Base-by-base conservation (phyloP, 2,888 invertebrate species). In the Leptinotarsa haldemani region DNA sequence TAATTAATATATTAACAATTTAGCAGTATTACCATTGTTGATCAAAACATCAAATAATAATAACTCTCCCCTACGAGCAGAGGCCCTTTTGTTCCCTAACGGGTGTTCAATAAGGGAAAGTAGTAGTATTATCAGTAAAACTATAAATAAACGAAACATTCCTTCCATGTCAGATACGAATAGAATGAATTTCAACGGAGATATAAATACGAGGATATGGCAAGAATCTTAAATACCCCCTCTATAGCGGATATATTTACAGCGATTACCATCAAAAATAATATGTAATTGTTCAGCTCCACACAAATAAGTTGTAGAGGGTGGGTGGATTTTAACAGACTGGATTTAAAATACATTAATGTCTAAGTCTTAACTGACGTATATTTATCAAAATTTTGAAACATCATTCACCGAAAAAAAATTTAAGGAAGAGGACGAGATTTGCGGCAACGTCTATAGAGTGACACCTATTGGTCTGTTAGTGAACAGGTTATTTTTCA, bases 121-220 rank as follows among this genome's bases (percentile, higher is more conserved):
- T 40, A 40, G 9, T 40, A 40, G 9, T 30, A 5, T 18, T 25
- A 20, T 48, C 18, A 69, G 7, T 30, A 67, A 20, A 40, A 20
- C 48, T 71, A 46, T 56, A n/a, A 63, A 69, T 74, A 46, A 64
- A 69, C 70, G 69, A 75, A 74, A 72, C 75, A 77, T 77, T 77
- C 75, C 75, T 77, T 77, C 77, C 77, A 73, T 65, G 40, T 40
- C 40, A 40, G 40, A 12, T 70, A 64, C 66, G 61, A 46, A 63
- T 64, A 63, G 12, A 70, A 47, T 70, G 25, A n/a, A 47, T 63
- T 30, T 69, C 18, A 48, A 61, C 50, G 53, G 16, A 52, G 25
- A 53, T 16, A 18, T 25, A 20, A 20, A 48, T 65, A 65, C 22
- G 22, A 18, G 7, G 3, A 50, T 20, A 18, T 66, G 50, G 12